Conservation (phyloP, 2,797 vertebrate species). For the Myripristis jacobus region DNA sequence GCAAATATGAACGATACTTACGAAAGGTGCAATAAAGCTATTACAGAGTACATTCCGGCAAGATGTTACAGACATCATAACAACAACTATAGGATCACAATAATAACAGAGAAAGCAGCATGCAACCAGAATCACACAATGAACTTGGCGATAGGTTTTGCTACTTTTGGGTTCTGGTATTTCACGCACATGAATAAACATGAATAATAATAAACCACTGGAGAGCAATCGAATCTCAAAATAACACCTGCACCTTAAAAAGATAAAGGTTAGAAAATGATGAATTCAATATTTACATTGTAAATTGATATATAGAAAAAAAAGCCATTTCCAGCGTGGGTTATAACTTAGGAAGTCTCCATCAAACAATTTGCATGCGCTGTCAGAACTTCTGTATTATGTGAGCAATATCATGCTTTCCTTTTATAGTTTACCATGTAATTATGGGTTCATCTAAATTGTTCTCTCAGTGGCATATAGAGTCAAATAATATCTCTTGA, state of each 20-base stretch:
- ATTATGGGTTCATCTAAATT: conserved; percentile 55
- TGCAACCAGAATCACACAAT: conserved; percentile 57
- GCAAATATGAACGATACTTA: conserved; percentile 1
- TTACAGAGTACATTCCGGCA: conserved; percentile 2
- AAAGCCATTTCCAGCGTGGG: conserved; percentile 65
- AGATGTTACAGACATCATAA: not conserved
- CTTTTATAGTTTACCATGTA: conserved; percentile 62
- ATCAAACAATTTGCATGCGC: conserved; percentile 57
- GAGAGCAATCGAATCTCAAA: conserved; percentile 45
- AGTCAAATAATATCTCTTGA: conserved; percentile 35
- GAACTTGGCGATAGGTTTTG: conserved; percentile 52
- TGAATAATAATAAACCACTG: not conserved
- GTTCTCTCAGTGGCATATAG: conserved; percentile 46
- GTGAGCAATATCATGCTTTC: not conserved
- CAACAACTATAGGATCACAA: conserved; percentile 48
- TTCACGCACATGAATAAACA: conserved; percentile 39
- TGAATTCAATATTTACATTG: conserved; percentile 54
- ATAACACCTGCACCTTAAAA: conserved; percentile 49
- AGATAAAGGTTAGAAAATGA: not conserved
- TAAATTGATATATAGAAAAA: conserved; percentile 58
- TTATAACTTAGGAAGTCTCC: conserved; percentile 65
- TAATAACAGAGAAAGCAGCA: conserved; percentile 33
- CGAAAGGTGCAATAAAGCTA: not conserved
- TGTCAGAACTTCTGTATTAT: not conserved
- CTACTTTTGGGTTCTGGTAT: conserved; percentile 30